Percentiles rank a stretch among this genome's conserved stretches.
Evolutionary conservation across 2,113 vertebrate genomes (phyloP).

Genomic region (Dicerorhinus sumatrensis): DNA sequence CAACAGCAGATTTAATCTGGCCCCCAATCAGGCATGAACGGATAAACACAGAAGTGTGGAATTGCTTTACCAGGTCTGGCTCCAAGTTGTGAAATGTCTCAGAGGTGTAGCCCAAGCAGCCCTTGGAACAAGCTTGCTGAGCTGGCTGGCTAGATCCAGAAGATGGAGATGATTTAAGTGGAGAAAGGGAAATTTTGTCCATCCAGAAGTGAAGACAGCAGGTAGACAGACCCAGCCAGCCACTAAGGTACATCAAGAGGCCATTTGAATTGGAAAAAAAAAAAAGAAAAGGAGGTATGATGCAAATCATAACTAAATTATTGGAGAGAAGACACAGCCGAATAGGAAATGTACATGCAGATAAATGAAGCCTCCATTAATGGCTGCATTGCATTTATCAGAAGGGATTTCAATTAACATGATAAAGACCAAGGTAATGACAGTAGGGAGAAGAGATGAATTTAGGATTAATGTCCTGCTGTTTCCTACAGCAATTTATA

Average conservation of each 20-base stretch:
- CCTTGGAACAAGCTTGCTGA: background rate
- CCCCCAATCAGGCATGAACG: background rate
- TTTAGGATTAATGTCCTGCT: slow-evolving; percentile 24
- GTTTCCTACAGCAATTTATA: slow-evolving; percentile 40
- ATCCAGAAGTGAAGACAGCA: background rate
- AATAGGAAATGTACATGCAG: slow-evolving; percentile 79
- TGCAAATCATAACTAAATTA: slow-evolving; percentile 80
- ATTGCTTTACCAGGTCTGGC: background rate
- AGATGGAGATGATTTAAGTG: slow-evolving; percentile 31
- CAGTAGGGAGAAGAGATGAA: slow-evolving; percentile 50
- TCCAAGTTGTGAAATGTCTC: slow-evolving; percentile 18
- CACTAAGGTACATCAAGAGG: slow-evolving; percentile 28
- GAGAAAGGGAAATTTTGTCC: slow-evolving; percentile 60
- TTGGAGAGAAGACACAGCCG: slow-evolving; percentile 74
- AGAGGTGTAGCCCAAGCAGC: background rate
- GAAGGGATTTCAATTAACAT: slow-evolving; percentile 64
- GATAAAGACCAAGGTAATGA: slow-evolving; percentile 51
- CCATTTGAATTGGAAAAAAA: slow-evolving; percentile 70
- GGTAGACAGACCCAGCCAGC: slow-evolving; percentile 54
- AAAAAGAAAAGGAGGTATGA: slow-evolving; percentile 63
- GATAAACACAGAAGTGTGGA: slow-evolving; percentile 3
- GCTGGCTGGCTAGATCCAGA: slow-evolving; percentile 36
- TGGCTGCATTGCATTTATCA: background rate
- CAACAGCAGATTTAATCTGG: background rate
- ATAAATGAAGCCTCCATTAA: slow-evolving; percentile 70